Evolutionary conservation across 2,113 vertebrate genomes (phyloP), one percentile per base, ranked within the genome.

Genomic region (Deroptyus accipitrinus): DNA sequence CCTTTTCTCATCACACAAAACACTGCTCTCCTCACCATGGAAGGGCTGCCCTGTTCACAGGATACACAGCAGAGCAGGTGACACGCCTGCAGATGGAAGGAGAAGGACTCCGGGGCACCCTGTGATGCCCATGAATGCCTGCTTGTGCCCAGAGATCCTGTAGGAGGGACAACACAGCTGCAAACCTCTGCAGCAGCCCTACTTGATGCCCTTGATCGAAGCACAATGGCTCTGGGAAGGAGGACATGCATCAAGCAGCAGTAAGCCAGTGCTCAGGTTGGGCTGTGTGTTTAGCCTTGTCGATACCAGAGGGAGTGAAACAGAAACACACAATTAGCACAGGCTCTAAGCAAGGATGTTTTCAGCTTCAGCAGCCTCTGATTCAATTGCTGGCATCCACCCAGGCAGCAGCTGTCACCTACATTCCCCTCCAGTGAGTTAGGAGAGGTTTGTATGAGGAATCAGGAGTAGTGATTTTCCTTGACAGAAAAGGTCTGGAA

Each of bases 261-360:
- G 31, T 13, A 33, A 69, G 17, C 2, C 46, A 42, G 54, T 4
- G 31, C 41, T 88, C 0, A 0, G 10, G 6, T 52, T 85, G 49
- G 52, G 33, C 12, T 70, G 12, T 51, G 49, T 35, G 11, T 66
- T 84, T 82, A 23, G 42, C 42, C 42, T 88, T 2, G 1, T 80
- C 35, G 16, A 5, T 31, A 61, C 49, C 39, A 44, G 37, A 37
- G 39, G 44, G 51, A 86, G 42, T 13, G 54, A 95, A 68, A 88
- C 67, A 90, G 63, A 54, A 77, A 90, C 90, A 86, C 31, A 59
- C 86, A 86, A 88, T 81, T 90, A 93, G 39, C 68, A 59, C 75
- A 63, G 69, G 63, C 31, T 77, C 54, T 67, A 85, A 91, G 37
- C 41, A 86, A 0, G 0, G 27, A 48, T 64, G 59, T 28, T 95